Evolutionary conservation across 1,140 invertebrate genomes (phyloP).

Genomic region (Cryptotermes secundus): DNA sequence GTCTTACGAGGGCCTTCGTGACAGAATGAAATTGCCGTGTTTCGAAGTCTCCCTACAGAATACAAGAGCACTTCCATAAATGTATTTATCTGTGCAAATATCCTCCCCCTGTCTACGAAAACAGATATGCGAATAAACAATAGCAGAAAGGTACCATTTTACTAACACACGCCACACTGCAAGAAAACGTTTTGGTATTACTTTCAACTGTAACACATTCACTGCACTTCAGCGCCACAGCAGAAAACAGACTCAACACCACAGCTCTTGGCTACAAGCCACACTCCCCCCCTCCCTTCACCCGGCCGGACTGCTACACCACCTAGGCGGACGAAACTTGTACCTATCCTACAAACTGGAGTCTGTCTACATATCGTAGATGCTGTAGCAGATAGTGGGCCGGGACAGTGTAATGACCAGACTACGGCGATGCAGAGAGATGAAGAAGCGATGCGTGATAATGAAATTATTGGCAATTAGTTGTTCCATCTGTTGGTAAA

Average conservation of each 20-base stretch:
- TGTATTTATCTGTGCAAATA: background rate
- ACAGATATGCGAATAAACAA: background rate
- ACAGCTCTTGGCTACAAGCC: background rate
- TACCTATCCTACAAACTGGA: background rate
- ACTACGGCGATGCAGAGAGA: background rate
- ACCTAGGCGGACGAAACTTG: constrained; percentile 14
- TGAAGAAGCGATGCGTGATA: background rate
- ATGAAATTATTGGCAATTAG: background rate
- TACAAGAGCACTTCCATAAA: no score
- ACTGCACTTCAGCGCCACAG: background rate
- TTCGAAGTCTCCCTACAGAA: no score
- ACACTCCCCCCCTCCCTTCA: background rate
- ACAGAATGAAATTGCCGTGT: no score
- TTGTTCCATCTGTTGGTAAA: background rate
- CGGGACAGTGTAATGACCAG: background rate
- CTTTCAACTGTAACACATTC: no score
- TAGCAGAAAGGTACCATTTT: background rate
- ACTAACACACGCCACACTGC: background rate
- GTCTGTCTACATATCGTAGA: background rate
- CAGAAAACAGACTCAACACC: background rate
- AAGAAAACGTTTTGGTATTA: background rate
- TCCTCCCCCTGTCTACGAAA: background rate
- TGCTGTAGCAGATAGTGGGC: no score
- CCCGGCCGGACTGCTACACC: background rate
- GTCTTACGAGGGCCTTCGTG: no score